Conservation (phyloP, 2,888 invertebrate species). For the Matsumyia berberina region DNA sequence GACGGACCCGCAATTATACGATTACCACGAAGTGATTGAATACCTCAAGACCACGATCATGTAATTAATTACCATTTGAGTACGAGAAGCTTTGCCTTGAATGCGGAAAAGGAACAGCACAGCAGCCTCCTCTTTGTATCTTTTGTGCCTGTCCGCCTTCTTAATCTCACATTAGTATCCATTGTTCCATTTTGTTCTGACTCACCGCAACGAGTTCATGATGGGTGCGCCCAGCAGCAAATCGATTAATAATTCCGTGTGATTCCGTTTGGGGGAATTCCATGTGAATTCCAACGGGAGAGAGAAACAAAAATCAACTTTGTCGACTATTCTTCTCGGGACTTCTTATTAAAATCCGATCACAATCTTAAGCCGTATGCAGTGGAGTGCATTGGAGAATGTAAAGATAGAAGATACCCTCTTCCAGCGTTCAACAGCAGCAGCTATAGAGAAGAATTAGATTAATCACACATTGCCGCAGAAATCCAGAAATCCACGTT, state of each 20-base stretch:
- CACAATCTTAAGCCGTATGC: slow-evolving; percentile 51
- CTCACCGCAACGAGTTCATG: slow-evolving; percentile 40
- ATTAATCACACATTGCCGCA: slow-evolving; percentile 70
- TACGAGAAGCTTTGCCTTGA: slow-evolving; percentile 35
- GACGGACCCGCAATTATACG: slow-evolving; percentile 44
- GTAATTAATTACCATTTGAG: slow-evolving; percentile 67
- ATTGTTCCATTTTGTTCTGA: slow-evolving; percentile 53
- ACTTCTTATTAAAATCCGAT: slow-evolving; percentile 66
- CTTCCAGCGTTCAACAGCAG: slow-evolving; percentile 26
- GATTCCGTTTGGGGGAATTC: slow-evolving; percentile 9
- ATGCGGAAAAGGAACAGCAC: slow-evolving; percentile 23
- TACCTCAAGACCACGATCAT: slow-evolving; percentile 58
- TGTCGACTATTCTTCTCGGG: slow-evolving; percentile 1
- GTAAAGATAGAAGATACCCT: slow-evolving; percentile 52
- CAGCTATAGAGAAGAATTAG: slow-evolving; percentile 48
- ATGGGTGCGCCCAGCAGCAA: slow-evolving; percentile 49
- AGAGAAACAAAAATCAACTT: slow-evolving; percentile 22
- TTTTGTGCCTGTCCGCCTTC: slow-evolving; percentile 55
- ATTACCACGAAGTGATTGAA: slow-evolving; percentile 71
- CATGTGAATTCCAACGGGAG: neutral
- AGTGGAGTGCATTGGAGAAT: slow-evolving; percentile 29
- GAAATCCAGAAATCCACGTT: slow-evolving; percentile 52
- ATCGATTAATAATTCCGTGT: slow-evolving; percentile 65
- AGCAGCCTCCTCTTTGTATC: slow-evolving; percentile 31
- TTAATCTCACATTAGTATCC: slow-evolving; percentile 62